Evolutionary conservation across 1,140 invertebrate species (phyloP), one percentile per base, ranked within the genome.

Genomic region (Drosophila subpulchrella): DNA sequence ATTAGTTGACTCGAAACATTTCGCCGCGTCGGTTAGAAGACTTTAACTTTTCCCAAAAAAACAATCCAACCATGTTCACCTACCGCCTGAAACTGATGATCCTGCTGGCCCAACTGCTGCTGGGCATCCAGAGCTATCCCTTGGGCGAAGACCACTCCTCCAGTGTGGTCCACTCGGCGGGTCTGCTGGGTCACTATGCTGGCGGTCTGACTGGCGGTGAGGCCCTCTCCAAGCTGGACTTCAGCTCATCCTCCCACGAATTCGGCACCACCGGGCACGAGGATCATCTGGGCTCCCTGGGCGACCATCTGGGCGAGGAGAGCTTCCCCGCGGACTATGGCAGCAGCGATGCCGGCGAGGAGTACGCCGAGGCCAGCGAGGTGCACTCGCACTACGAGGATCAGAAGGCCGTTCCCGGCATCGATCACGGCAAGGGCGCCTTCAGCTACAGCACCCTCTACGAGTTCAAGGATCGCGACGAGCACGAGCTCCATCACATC

Each of bases 371-470:
- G 67, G 76, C 81, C 7, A 86, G 85, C 13, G 84, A 91, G 53
- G 34, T 63, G 11, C 83, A 88, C 17, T 71, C 62, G 0, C 79
- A 88, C 15, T 78, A 73, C 47, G 76, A 86, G 24, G 62, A 73
- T 4, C 68, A 79, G 30, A 80, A 86, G 70, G 82, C 90, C 4
- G 90, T 91, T 54, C 85, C 82, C 1, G 90, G 90, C 48, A 91
- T 91, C 39, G 85, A 91, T 55, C 90, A 91, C 38, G 90, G 90
- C 78, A 91, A 91, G 58, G 90, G 85, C 3, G 90, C 90, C 38
- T 90, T 91, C 13, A 91, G 89, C 65, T 91, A 91, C 46, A 91
- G 90, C 63, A 91, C 90, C 2, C 68, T 86, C 24, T 91, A 91
- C 41, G 90, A 91, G 70, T 91, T 90, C 67, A 91, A 91, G 72